Evolutionary conservation across 1,140 invertebrate species (phyloP).

Genomic region (Aphelinus atriplicis): DNA sequence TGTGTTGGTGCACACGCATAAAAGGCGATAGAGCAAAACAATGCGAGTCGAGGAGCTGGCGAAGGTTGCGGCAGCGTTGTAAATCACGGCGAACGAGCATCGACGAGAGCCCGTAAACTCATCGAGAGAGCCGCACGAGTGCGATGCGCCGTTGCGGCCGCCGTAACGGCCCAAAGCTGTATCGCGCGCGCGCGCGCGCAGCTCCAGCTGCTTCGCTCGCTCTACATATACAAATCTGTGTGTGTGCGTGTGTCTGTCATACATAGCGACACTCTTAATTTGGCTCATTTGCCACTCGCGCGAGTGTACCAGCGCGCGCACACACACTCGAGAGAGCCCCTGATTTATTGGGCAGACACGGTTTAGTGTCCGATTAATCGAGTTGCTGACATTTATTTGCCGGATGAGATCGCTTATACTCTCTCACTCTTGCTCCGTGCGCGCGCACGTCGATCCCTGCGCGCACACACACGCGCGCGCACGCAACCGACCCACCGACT

Average conservation of each 20-base stretch:
- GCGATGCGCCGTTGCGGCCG: slow-evolving; percentile 49
- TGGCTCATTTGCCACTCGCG: slow-evolving; percentile 23
- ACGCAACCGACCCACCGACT: neutral
- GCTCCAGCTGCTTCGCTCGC: no score
- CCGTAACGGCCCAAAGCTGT: slow-evolving; percentile 34
- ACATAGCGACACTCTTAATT: slow-evolving; percentile 26
- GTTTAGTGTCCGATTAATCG: slow-evolving; percentile 41
- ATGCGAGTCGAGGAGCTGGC: slow-evolving; percentile 44
- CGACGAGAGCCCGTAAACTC: slow-evolving; percentile 57
- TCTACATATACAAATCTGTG: no score
- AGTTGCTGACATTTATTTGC: slow-evolving; percentile 41
- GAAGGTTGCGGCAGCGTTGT: slow-evolving; percentile 45
- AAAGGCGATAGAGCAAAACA: slow-evolving; percentile 52
- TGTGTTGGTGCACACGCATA: slow-evolving; percentile 32
- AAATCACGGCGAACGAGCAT: slow-evolving; percentile 61
- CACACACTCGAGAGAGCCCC: neutral
- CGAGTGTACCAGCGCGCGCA: neutral
- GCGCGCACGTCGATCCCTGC: no score
- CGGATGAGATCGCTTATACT: slow-evolving; percentile 17
- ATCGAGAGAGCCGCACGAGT: slow-evolving; percentile 44
- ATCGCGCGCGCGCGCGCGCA: neutral
- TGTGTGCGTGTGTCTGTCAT: no score
- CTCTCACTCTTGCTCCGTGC: no score
- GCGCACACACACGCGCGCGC: no score
- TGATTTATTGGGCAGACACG: slow-evolving; percentile 37